Conservation (phyloP, 35 echinoderm and acorn worm species). For the Apostichopus japonicus region DNA sequence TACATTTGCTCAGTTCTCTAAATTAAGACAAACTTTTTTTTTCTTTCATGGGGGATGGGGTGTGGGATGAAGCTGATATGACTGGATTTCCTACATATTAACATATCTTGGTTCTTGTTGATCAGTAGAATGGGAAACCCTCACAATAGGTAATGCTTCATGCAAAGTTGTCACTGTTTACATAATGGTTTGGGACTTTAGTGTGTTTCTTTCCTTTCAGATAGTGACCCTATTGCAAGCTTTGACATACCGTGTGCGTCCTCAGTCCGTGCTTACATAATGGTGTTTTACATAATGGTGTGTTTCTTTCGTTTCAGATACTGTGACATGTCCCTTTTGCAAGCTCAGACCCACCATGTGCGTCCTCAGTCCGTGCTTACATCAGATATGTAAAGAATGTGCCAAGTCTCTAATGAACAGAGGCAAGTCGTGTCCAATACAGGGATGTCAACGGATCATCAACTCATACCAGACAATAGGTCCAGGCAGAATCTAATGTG, state of each 20-base stretch:
- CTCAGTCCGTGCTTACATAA: constrained; percentile 32
- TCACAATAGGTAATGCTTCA: no score
- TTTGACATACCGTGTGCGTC: constrained; percentile 12
- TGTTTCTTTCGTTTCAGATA: constrained; percentile 3
- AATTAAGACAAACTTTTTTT: no score
- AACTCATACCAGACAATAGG: constrained; percentile 45
- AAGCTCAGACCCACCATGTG: constrained; percentile 12
- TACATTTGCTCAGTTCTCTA: no score
- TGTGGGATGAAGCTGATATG: no score
- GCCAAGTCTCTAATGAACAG: constrained; percentile 50
- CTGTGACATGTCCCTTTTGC: constrained; percentile 1
- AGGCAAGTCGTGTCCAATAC: constrained; percentile 3
- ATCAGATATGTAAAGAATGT: constrained; percentile 47
- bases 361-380: constrained; percentile 30
- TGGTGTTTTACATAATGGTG: background rate
- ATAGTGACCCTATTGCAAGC: background rate
- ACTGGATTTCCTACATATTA: no score
- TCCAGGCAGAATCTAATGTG: background rate
- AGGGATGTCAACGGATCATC: background rate
- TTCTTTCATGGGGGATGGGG: no score
- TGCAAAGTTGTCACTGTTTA: no score
- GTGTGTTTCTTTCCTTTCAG: background rate
- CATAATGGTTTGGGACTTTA: no score
- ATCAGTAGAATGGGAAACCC: no score
- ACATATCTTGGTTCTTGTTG: no score